phyloP scores from a whole-genome alignment of 2,113 vertebrate species.

The Benitochromis conjunctus region DNA sequence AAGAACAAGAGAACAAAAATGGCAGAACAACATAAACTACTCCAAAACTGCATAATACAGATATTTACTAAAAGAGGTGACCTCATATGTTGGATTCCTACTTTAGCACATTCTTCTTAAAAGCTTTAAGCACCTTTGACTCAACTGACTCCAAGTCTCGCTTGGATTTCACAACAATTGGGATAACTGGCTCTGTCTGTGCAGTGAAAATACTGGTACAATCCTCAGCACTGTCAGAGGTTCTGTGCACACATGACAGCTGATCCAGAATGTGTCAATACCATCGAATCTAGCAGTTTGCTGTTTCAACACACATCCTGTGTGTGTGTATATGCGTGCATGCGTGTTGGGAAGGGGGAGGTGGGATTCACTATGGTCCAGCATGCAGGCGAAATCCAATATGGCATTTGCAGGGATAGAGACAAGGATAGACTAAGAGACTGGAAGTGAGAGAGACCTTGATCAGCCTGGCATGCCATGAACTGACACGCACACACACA shows the following conservation, averaged over 20 bases:
- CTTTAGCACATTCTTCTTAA: background rate
- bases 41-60: background rate
- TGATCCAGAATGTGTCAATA: background rate
- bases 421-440: background rate
- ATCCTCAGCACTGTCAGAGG: background rate
- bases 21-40: background rate
- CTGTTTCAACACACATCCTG: background rate
- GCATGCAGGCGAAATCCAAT: constrained; percentile 20
- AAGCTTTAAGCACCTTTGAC: background rate
- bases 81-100: background rate
- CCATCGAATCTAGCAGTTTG: background rate
- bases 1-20: background rate
- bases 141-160: background rate
- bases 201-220: background rate
- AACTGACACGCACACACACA: background rate
- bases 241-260: background rate
- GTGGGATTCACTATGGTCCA: background rate
- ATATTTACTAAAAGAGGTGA: background rate
- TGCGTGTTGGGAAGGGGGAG: accelerated
- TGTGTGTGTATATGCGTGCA: background rate
- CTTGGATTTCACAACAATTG: background rate
- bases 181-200: background rate
- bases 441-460: constrained; percentile 7
- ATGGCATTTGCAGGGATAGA: background rate
- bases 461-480: background rate